Evolutionary conservation across 2,888 invertebrate genomes (phyloP).

Genomic region (Brachyptera putata): DNA sequence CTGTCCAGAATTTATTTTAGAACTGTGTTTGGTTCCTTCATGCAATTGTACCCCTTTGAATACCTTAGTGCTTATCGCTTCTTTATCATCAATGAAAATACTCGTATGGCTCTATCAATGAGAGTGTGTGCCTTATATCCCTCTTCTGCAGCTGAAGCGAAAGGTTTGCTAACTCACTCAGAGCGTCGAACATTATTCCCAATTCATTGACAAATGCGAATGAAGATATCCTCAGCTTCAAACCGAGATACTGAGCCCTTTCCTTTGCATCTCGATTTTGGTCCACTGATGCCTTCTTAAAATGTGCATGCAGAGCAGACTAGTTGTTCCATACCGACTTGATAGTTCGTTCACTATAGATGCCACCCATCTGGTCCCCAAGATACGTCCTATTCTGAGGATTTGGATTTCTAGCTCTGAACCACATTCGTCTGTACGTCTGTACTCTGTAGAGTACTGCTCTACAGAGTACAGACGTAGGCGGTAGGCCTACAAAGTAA

Average conservation of each 20-base stretch:
- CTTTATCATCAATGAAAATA: background rate
- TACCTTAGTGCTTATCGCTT: background rate
- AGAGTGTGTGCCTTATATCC: background rate
- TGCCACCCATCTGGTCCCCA: conserved; percentile 30
- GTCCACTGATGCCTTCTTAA: background rate
- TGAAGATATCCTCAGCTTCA: background rate
- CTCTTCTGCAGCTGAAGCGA: background rate
- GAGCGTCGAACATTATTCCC: background rate
- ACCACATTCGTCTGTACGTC: no score
- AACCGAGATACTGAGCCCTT: background rate
- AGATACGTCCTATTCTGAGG: conserved; percentile 29
- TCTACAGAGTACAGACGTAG: no score
- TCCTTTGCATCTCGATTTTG: background rate
- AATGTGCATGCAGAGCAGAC: conserved; percentile 15
- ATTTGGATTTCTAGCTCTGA: conserved; percentile 22
- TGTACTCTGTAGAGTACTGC: no score
- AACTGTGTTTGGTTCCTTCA: background rate
- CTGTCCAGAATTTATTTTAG: background rate
- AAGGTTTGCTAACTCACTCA: background rate
- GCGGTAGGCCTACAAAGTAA: no score
- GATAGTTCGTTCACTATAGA: conserved; percentile 25
- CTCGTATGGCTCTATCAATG: background rate
- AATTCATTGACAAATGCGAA: background rate
- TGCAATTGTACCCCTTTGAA: background rate
- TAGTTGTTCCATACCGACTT: conserved; percentile 26